Evolutionary conservation across 92 coral and sea anemone species (phyloP).

Genomic region (Parazoanthus atlanticus): DNA sequence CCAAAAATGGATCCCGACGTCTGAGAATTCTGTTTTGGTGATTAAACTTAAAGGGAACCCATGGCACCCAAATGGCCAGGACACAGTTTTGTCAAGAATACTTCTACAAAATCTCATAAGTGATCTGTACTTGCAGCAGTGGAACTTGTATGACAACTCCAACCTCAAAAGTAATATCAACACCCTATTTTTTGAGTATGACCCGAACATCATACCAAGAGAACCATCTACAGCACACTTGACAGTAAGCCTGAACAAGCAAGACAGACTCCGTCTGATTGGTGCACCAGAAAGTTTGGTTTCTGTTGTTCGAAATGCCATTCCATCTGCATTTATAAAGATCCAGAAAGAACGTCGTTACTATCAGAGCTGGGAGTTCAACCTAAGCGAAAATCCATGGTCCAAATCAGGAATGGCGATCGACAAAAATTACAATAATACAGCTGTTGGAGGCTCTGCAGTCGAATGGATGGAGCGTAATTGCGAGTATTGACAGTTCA

Average conservation of each 20-base stretch:
- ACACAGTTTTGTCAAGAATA: constrained; percentile 44
- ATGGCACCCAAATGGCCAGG: constrained; percentile 47
- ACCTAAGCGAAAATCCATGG: constrained; percentile 58
- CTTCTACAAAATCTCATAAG: constrained; percentile 46
- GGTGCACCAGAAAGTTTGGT: constrained; percentile 42
- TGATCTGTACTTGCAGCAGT: constrained; percentile 37
- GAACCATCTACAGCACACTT: constrained; percentile 23
- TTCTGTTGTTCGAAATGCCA: constrained; percentile 46
- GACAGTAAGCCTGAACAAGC: constrained; percentile 46
- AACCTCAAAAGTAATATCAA: constrained; percentile 40
- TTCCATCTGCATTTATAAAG: background rate
- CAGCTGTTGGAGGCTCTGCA: constrained; percentile 42
- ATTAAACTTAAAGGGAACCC: constrained; percentile 51
- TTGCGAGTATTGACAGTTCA: constrained; percentile 42
- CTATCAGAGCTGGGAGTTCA: constrained; percentile 55
- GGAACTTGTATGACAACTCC: constrained; percentile 44
- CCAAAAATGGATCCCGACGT: constrained; percentile 32
- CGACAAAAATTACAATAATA: constrained; percentile 38
- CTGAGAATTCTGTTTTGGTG: constrained; percentile 31
- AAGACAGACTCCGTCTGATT: constrained; percentile 54
- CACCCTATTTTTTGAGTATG: constrained; percentile 50
- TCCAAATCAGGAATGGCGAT: constrained; percentile 27
- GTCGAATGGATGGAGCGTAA: constrained; percentile 48
- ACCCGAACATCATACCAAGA: constrained; percentile 38
- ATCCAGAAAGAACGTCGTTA: constrained; percentile 49